Evolutionary conservation across 1,140 invertebrate species (phyloP), one percentile per base, ranked within the genome.

Genomic region (Bombus consobrinus): DNA sequence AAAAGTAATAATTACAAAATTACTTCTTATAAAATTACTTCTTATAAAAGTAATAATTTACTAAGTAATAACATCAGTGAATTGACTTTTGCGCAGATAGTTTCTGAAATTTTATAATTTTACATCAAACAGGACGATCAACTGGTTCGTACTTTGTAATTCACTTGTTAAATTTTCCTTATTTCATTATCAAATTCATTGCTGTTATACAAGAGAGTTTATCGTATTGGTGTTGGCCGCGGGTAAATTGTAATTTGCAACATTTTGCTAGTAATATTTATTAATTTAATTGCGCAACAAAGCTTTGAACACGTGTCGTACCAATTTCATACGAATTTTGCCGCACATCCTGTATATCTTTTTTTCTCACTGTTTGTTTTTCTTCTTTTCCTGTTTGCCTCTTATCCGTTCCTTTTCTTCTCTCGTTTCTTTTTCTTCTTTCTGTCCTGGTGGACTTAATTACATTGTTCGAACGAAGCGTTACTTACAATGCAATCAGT

Each of bases 401-500:
- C 34, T 25, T 22, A 37, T 22, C 6, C 32, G 1, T 37, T 59
- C 8, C 18, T 8, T 53, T 13, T 5, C 43, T 53, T 75, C 22
- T 57, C 9, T 4, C 28, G 37, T n/a, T 41, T 25, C 3, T 62
- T 39, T 76, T n/a, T 18, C 4, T 15, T 47, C 8, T 43, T 62
- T 71, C 15, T 53, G 18, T 39, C 57, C 37, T 18, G 68, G 13
- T 8, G 25, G 43, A 68, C 59, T 87, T 89, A 81, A 87, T 89
- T 89, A 79, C 81, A 53, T 64, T 80, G 74, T 69, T 22, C 47
- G 22, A 74, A 32, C 71, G 39, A 69, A 22, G 62, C 71, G 22
- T 83, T 84, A 66, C 81, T 84, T 75, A 53, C 71, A 84, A 37
- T 66, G 79, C 83, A 89, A 90, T 90, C 74, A 82, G 82, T 90